A percentile compares a stretch with the other conserved stretches of the same genome.
Evolutionary conservation across 2,113 vertebrate species (phyloP).

Genomic region (Mobula birostris): DNA sequence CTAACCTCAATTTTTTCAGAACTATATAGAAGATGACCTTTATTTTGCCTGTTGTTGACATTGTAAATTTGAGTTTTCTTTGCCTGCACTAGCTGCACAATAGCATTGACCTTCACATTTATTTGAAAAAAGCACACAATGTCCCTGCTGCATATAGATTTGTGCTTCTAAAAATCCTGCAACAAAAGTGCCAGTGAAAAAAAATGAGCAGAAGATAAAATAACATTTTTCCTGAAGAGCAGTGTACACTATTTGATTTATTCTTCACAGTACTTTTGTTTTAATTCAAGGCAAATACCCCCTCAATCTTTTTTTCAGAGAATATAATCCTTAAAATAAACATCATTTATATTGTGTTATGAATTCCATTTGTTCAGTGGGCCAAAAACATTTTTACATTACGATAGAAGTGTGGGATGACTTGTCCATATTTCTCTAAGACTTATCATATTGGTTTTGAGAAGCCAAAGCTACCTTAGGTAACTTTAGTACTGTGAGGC

Average conservation of each 20-base stretch:
- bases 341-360: not conserved
- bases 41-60: slow-evolving; percentile 61
- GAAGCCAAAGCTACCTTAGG: not conserved
- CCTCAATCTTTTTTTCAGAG: slow-evolving; percentile 21
- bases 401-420: not conserved
- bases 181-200: slow-evolving; percentile 52
- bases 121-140: slow-evolving; percentile 51
- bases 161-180: slow-evolving; percentile 48
- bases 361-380: not conserved
- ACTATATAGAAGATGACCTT: slow-evolving; percentile 59
- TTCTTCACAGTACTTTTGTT: slow-evolving; percentile 8
- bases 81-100: slow-evolving; percentile 62
- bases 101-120: slow-evolving; percentile 49
- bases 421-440: not conserved
- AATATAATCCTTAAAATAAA: slow-evolving; percentile 32
- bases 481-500: not conserved
- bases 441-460: not conserved
- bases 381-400: not conserved
- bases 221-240: slow-evolving; percentile 45
- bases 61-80: slow-evolving; percentile 53
- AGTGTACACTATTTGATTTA: slow-evolving; percentile 44
- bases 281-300: not conserved
- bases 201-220: slow-evolving; percentile 46
- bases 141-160: slow-evolving; percentile 42
- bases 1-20: slow-evolving; percentile 63